Evolutionary conservation across 1,140 invertebrate genomes (phyloP).

Genomic region (Drosophila biarmipes): DNA sequence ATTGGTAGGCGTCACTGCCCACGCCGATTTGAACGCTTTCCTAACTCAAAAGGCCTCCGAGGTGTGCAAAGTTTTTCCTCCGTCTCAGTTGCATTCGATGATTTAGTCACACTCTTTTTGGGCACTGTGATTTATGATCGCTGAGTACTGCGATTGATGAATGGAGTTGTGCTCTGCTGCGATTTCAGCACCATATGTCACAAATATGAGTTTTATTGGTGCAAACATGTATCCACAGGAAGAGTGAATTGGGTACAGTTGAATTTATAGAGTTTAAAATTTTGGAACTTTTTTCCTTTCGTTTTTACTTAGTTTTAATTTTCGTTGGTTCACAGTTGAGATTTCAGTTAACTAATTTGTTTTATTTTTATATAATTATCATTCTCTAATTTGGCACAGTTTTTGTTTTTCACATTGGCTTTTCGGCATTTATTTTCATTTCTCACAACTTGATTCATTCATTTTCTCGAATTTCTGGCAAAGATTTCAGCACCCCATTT

Average conservation of each 20-base stretch:
- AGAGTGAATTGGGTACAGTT: conserved; percentile 11
- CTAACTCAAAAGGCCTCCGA: conserved; percentile 25
- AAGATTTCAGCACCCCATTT: conserved; percentile 16
- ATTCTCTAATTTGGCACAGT: conserved; percentile 6
- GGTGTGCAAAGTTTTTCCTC: conserved; percentile 26
- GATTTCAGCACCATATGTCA: conserved; percentile 38
- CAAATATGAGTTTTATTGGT: conserved; percentile 37
- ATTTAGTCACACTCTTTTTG: conserved; percentile 49
- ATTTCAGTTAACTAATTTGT: neutral
- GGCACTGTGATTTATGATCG: conserved; percentile 32
- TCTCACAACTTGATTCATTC: conserved; percentile 14
- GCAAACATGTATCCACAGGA: conserved; percentile 6
- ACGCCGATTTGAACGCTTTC: conserved; percentile 61
- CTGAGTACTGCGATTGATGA: conserved; percentile 36
- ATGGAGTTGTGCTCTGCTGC: conserved; percentile 42
- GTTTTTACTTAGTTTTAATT: neutral
- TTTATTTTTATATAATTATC: conserved; percentile 2
- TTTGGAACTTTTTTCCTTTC: neutral
- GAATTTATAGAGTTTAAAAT: neutral
- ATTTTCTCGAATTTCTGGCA: conserved; percentile 16
- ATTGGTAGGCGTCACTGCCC: conserved; percentile 64
- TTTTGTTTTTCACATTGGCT: conserved; percentile 6
- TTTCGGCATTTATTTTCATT: conserved; percentile 8
- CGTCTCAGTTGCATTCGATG: conserved; percentile 18
- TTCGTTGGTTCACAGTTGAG: neutral